phyloP scores from a whole-genome alignment of 2,888 invertebrate genomes.

The Ramazzottius varieornatus region DNA sequence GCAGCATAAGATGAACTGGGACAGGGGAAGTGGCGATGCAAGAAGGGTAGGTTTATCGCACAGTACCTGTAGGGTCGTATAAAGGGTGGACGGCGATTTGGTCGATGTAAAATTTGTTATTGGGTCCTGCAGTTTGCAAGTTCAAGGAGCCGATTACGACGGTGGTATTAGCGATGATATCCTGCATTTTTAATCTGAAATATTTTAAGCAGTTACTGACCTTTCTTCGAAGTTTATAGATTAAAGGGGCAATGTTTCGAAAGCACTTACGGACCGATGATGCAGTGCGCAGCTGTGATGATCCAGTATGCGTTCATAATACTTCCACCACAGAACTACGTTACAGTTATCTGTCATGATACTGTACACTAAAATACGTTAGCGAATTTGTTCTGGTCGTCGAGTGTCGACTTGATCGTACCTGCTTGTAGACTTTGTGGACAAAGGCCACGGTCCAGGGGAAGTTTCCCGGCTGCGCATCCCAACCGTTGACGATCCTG shows the following conservation, averaged over 20 bases:
- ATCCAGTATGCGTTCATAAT: background rate
- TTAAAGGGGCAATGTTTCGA: background rate
- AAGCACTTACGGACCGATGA: background rate
- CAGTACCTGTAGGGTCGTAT: background rate
- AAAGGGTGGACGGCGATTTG: background rate
- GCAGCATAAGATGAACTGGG: too few relatives aligned
- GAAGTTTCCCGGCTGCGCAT: background rate
- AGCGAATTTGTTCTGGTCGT: too few relatives aligned
- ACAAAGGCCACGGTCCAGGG: background rate
- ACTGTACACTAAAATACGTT: too few relatives aligned
- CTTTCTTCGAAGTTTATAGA: background rate
- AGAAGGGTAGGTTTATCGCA: background rate
- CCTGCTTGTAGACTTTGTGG: background rate
- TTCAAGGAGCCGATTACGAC: background rate
- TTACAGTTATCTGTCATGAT: background rate
- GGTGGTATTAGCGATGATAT: background rate
- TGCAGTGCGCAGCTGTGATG: background rate
- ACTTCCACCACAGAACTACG: background rate
- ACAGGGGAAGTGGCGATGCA: too few relatives aligned
- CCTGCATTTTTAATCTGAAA: background rate
- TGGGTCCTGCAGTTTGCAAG: background rate
- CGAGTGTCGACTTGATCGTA: background rate
- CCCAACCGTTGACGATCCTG: background rate
- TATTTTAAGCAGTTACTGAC: background rate
- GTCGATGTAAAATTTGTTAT: background rate